These are phyloP conservation scores for Campylomormyrus tamandua DNA, from an alignment of 2,113 vertebrate genomes.

Conservation along the genomic window DNA sequence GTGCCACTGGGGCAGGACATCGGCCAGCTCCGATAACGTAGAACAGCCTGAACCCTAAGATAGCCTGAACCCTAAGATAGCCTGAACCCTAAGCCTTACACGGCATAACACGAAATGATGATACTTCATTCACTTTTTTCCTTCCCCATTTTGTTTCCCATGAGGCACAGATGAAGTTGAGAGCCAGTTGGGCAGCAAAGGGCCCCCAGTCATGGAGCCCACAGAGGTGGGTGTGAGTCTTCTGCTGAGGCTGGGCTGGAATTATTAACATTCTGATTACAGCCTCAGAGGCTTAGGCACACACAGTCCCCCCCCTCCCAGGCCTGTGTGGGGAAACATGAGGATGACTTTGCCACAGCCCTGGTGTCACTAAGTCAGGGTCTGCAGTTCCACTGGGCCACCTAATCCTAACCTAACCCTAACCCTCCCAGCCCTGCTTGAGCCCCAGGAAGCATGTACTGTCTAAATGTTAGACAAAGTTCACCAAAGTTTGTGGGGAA, in stretches of 20 bases:
- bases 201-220: too few relatives aligned
- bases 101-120: not conserved
- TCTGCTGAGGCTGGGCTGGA: too few relatives aligned
- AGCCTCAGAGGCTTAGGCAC: not conserved
- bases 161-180: not conserved
- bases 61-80: too few relatives aligned
- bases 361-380: conserved; percentile 61
- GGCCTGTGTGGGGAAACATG: conserved; percentile 46
- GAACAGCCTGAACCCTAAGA: too few relatives aligned
- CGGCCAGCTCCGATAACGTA: too few relatives aligned
- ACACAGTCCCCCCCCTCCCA: conserved; percentile 27
- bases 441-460: conserved; percentile 37
- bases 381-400: conserved; percentile 67
- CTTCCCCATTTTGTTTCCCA: not conserved
- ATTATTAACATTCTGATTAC: not conserved
- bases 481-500: not conserved
- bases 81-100: not conserved
- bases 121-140: too few relatives aligned
- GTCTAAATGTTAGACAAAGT: not conserved
- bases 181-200: not conserved
- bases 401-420: conserved; percentile 20
- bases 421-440: conserved; percentile 48
- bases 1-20: too few relatives aligned
- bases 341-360: conserved; percentile 51
- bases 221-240: too few relatives aligned